phyloP scores from a whole-genome alignment of 1,140 invertebrate genomes.

The Chymomyza costata region DNA sequence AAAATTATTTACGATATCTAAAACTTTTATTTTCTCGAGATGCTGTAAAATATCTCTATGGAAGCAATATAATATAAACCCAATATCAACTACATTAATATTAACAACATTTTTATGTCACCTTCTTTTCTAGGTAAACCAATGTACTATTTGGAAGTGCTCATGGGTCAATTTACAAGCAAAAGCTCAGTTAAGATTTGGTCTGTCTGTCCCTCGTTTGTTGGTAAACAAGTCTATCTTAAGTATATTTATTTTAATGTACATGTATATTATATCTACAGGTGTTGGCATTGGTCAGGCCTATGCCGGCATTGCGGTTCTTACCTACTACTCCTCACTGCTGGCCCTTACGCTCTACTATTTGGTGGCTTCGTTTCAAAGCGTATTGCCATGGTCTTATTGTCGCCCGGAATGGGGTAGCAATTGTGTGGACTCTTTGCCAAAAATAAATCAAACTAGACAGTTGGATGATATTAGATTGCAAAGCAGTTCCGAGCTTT shows the following conservation, averaged over 20 bases:
- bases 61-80: too few species aligned
- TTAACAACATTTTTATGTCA: not conserved
- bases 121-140: slow-evolving; percentile 78
- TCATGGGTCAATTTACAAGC: slow-evolving; percentile 83
- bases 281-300: slow-evolving; percentile 85
- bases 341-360: slow-evolving; percentile 83
- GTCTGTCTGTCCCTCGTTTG: slow-evolving; percentile 77
- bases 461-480: too few species aligned
- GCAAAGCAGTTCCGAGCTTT: slow-evolving; percentile 77
- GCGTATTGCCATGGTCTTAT: slow-evolving; percentile 81
- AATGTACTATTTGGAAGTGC: slow-evolving; percentile 89
- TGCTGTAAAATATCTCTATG: too few species aligned
- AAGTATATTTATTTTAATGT: too few species aligned
- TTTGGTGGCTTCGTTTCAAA: slow-evolving; percentile 80
- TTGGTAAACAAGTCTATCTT: slow-evolving; percentile 75
- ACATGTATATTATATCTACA: slow-evolving; percentile 34
- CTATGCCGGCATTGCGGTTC: slow-evolving; percentile 81
- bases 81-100: too few species aligned
- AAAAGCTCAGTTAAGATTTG: slow-evolving; percentile 80
- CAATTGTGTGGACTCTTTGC: slow-evolving; percentile 76
- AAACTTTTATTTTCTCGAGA: too few species aligned
- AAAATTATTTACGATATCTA: too few species aligned
- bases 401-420: slow-evolving; percentile 79
- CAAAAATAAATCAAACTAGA: too few species aligned
- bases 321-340: slow-evolving; percentile 84